Conservation (phyloP, 2,113 vertebrate genomes). For the Balaeniceps rex region DNA sequence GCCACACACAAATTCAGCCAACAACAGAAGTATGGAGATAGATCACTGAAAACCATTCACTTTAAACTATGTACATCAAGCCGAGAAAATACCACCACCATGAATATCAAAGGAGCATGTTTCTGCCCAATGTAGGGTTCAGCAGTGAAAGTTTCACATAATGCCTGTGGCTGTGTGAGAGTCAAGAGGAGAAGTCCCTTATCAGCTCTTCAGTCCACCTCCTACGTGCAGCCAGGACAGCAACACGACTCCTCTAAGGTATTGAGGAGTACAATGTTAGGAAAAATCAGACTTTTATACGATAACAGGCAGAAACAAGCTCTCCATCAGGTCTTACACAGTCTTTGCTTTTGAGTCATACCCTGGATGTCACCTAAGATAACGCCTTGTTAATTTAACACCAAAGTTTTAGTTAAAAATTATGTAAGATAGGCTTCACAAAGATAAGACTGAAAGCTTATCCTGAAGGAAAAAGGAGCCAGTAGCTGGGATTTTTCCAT, state of each 20-base stretch:
- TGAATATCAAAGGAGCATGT: not conserved
- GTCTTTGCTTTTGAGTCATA: not conserved
- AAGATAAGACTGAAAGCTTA: not conserved
- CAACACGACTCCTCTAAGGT: not conserved
- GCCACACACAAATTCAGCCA: not conserved
- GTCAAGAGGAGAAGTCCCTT: not conserved
- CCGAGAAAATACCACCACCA: not conserved
- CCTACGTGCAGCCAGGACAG: not conserved
- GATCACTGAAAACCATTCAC: accelerated
- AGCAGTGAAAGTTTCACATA: not conserved
- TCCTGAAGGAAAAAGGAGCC: not conserved
- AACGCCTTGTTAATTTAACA: not conserved
- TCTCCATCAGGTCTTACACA: not conserved
- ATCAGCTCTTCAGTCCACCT: not conserved
- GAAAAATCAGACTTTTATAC: not conserved
- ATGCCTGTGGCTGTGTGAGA: not conserved
- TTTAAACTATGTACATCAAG: accelerated
- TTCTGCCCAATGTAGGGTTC: not conserved
- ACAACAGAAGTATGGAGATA: not conserved
- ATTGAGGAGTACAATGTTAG: not conserved
- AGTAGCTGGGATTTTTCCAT: not conserved
- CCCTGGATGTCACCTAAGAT: not conserved
- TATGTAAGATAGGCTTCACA: not conserved
- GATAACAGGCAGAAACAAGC: not conserved
- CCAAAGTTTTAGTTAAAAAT: not conserved